These are phyloP conservation scores for Troides aeacus DNA, from an alignment of 2,888 invertebrate genomes.

Conservation along the genomic window DNA sequence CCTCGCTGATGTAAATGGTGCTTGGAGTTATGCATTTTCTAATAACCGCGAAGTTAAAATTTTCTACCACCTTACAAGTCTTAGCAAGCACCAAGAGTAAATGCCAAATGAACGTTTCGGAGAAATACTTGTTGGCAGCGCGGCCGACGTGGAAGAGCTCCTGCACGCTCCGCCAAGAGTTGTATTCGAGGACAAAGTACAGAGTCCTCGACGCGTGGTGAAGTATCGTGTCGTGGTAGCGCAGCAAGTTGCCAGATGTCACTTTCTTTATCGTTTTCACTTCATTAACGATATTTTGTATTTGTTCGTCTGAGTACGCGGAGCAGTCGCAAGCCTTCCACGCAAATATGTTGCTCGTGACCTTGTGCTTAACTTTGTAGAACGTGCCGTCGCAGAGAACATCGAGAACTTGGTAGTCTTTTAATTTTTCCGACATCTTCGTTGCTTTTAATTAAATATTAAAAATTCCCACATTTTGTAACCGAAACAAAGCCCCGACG, in stretches of 20 bases:
- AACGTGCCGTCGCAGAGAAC: constrained; percentile 72
- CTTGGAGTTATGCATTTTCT: constrained; percentile 55
- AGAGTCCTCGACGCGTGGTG: constrained; percentile 71
- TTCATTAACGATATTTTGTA: constrained; percentile 68
- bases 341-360: constrained; percentile 73
- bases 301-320: constrained; percentile 64
- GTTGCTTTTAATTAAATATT: constrained; percentile 35
- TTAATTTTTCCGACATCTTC: constrained; percentile 68
- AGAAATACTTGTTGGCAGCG: constrained; percentile 54
- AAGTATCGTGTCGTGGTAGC: constrained; percentile 70
- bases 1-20: constrained; percentile 59
- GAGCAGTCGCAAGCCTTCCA: constrained; percentile 76
- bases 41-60: constrained; percentile 51
- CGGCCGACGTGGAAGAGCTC: constrained; percentile 58
- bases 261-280: constrained; percentile 67
- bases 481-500: constrained; percentile 66
- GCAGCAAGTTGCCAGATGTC: constrained; percentile 58
- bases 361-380: constrained; percentile 78
- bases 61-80: constrained; percentile 53
- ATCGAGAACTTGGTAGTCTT: constrained; percentile 75
- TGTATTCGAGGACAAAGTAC: constrained; percentile 72
- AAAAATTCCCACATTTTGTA: constrained; percentile 62
- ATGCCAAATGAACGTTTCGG: constrained; percentile 69
- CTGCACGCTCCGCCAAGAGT: constrained; percentile 61
- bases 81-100: constrained; percentile 64